Percentiles rank a stretch among this genome's conserved stretches.
These are phyloP conservation scores for Eupeodes corollae DNA, from an alignment of 1,140 invertebrate genomes.

Conservation along the genomic window DNA sequence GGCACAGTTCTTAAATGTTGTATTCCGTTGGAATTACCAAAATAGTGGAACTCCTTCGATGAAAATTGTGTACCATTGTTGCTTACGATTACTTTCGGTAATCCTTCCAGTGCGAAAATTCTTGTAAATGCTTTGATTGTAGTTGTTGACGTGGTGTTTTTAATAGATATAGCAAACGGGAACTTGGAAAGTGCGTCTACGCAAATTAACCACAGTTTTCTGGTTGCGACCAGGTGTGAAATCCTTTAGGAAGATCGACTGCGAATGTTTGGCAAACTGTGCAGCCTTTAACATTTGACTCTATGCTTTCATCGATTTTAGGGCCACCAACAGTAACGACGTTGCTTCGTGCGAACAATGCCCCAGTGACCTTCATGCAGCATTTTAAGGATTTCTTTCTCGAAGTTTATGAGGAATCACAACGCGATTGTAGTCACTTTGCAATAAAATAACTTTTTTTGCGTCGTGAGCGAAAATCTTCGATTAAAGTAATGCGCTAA, in stretches of 20 bases:
- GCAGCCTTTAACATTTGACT: not conserved
- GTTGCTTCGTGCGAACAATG: not conserved
- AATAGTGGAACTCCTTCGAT: too few relatives aligned
- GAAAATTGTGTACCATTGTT: too few relatives aligned
- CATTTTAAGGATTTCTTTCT: not conserved
- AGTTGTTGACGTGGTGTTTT: not conserved
- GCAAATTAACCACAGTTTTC: conserved; percentile 31
- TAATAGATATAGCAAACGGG: conserved; percentile 7
- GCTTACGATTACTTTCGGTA: conserved; percentile 2
- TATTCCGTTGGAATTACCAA: too few relatives aligned
- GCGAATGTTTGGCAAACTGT: not conserved
- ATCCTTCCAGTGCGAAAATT: conserved; percentile 9
- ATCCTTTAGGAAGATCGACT: not conserved
- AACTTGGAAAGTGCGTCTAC: conserved; percentile 36
- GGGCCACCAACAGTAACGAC: not conserved
- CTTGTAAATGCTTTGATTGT: conserved; percentile 4
- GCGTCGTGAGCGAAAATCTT: too few relatives aligned
- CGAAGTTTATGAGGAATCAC: not conserved
- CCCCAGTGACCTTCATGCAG: not conserved
- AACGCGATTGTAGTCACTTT: too few relatives aligned
- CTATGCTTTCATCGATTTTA: not conserved
- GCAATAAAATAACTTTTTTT: too few relatives aligned
- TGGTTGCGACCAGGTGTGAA: conserved; percentile 18
- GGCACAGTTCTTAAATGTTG: too few relatives aligned
- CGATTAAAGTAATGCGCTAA: too few relatives aligned